Evolutionary conservation across 2,797 vertebrate genomes (phyloP), one percentile per base, ranked within the genome.

Genomic region (Paratrypauchen microcephalus): DNA sequence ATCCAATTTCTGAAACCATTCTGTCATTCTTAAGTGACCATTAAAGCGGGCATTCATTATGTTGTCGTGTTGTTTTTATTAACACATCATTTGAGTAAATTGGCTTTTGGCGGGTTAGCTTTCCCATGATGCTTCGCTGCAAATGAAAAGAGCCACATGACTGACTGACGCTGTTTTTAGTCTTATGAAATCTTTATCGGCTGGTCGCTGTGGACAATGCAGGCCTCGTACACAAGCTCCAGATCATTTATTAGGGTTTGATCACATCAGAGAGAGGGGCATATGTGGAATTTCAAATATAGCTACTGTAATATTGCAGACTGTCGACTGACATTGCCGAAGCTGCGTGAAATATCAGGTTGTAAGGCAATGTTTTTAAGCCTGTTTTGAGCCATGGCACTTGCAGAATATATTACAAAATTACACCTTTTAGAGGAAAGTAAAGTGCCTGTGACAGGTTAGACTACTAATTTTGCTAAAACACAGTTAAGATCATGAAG

Each of bases 41-140:
- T 89, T 81, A 84, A 76, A 78, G 50, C 24, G 68, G 74, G 26
- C 79, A 72, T 87, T 87, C 78, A 89, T 89, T 89, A 87, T 65
- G 56, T 73, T 81, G 84, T 87, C 86, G 88, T 75, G 67, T 74
- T 73, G 84, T 86, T 87, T 88, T 88, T 83, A 91, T 90, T 88
- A 88, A 19, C 59, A 66, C 81, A 82, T 81, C 76, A 65, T 86
- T 86, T 75, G 79, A 60, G 60, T 85, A 82, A 84, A 77, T 86
- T 83, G 74, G 76, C 23, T 56, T 74, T 73, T 66, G n/a, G 58
- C 63, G 64, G 56, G 79, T 66, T 52, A 75, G 78, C 78, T 78
- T 79, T 85, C 80, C 62, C 68, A 54, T 18, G 68, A 73, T 56
- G 19, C 78, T 82, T 59, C 69, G 68, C 28, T 74, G 73, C 69